Percentiles rank a stretch among this genome's conserved stretches.
Evolutionary conservation across 2,888 invertebrate species (phyloP).

Genomic region (Scrobipalpa costella): DNA sequence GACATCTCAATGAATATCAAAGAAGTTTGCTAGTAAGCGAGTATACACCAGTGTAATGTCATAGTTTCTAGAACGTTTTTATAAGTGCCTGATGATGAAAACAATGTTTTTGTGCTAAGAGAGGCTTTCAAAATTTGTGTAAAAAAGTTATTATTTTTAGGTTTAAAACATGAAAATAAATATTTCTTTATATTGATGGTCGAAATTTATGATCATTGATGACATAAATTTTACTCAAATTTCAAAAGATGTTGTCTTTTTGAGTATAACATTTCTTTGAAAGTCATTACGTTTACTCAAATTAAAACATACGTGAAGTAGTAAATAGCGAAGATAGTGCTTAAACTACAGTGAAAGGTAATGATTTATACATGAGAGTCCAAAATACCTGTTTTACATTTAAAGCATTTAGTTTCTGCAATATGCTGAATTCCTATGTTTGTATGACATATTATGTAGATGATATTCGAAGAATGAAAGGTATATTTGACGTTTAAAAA

Average conservation of each 20-base stretch:
- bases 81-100: slow-evolving; percentile 7
- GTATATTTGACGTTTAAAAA: background rate
- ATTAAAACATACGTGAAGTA: background rate
- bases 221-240: too few relatives aligned
- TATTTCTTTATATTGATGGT: too few relatives aligned
- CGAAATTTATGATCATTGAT: too few relatives aligned
- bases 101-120: background rate
- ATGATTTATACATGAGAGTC: slow-evolving; percentile 65
- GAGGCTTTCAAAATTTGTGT: background rate
- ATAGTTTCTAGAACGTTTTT: slow-evolving; percentile 13
- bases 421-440: slow-evolving; percentile 35
- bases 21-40: slow-evolving; percentile 21
- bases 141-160: background rate
- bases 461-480: background rate
- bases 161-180: too few relatives aligned
- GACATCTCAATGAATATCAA: background rate
- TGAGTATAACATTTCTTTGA: too few relatives aligned
- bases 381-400: slow-evolving; percentile 79
- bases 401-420: slow-evolving; percentile 78
- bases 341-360: slow-evolving; percentile 45
- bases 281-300: background rate
- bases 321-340: slow-evolving; percentile 1
- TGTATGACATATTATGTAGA: slow-evolving; percentile 43
- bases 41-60: slow-evolving; percentile 28
- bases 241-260: too few relatives aligned